Conservation (phyloP, 2,888 invertebrate species). For the Tuta absoluta region DNA sequence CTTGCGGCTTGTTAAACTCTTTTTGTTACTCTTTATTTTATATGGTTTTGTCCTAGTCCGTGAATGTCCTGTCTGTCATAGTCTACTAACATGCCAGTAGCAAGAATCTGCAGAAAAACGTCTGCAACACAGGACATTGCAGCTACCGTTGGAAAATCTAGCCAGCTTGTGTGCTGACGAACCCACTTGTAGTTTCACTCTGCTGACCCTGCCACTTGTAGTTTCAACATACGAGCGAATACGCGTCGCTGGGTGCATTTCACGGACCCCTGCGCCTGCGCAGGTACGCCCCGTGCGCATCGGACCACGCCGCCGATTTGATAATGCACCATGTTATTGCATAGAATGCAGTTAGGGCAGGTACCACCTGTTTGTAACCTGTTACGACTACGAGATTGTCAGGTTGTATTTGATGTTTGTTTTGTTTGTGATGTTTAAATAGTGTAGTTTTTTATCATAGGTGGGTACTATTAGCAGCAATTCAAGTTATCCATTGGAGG, state of each 20-base stretch:
- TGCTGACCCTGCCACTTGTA: too few species aligned
- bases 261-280: slow-evolving; percentile 69
- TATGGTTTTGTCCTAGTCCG: too few species aligned
- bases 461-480: too few species aligned
- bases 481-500: too few species aligned
- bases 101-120: too few species aligned
- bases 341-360: slow-evolving; percentile 53
- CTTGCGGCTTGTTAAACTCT: too few species aligned
- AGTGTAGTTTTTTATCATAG: too few species aligned
- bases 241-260: slow-evolving; percentile 51
- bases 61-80: too few species aligned
- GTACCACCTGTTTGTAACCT: slow-evolving; percentile 56
- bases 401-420: not conserved
- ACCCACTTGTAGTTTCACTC: not conserved
- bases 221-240: not conserved
- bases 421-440: not conserved
- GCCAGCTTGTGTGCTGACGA: not conserved
- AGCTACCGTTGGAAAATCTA: too few species aligned
- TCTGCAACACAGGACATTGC: too few species aligned
- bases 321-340: slow-evolving; percentile 61
- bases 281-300: slow-evolving; percentile 59
- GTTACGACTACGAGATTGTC: slow-evolving; percentile 36
- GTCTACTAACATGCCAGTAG: too few species aligned
- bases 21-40: too few species aligned
- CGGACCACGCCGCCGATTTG: slow-evolving; percentile 66